Percentiles rank a stretch among this genome's conserved stretches.
phyloP scores from a whole-genome alignment of 2,797 vertebrate species.

The Pelochelys cantorii region DNA sequence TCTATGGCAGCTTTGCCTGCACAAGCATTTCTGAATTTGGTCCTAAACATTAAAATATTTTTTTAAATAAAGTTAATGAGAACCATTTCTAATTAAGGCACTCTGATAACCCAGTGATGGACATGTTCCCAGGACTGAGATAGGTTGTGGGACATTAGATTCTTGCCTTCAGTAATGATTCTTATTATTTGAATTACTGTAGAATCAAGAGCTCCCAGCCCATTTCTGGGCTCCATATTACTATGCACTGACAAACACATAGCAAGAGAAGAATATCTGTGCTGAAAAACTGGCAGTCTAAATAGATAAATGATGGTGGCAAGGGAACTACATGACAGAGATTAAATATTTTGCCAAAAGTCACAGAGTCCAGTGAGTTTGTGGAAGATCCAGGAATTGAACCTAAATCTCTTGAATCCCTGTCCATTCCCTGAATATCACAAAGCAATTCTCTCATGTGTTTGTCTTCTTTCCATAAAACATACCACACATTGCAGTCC shows the following conservation, averaged over 20 bases:
- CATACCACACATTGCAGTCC: slow-evolving; percentile 27
- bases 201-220: background rate
- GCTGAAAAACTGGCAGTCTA: background rate
- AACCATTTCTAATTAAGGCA: background rate
- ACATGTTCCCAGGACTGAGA: background rate
- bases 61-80: background rate
- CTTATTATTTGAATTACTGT: background rate
- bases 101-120: background rate
- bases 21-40: background rate
- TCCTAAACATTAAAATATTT: background rate
- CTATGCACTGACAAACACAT: background rate
- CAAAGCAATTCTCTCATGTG: background rate
- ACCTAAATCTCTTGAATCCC: background rate
- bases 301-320: background rate
- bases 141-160: background rate
- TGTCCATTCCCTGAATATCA: background rate
- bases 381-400: background rate
- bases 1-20: background rate
- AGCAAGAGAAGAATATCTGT: background rate
- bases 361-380: background rate
- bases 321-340: background rate
- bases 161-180: background rate
- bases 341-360: slow-evolving; percentile 15
- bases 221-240: background rate
- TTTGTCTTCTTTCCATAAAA: slow-evolving; percentile 20